Evolutionary conservation across 2,113 vertebrate genomes (phyloP).

Genomic region (Oncorhynchus masou): DNA sequence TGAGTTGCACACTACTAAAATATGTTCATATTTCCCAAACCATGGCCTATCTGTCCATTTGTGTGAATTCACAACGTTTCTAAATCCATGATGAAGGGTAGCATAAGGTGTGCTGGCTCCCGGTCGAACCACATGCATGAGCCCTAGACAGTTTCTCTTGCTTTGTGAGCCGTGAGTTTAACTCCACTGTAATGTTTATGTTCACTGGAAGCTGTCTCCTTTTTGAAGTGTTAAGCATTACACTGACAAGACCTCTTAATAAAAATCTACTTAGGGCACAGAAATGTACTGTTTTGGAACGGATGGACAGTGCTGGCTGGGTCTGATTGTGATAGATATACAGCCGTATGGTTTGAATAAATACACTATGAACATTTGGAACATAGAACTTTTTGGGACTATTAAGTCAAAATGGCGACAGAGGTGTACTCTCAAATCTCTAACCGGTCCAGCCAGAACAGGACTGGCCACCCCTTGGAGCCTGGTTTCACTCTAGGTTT

Average conservation of each 20-base stretch:
- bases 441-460: no score
- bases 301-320: neutral
- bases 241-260: slow-evolving; percentile 14
- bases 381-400: no score
- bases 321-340: neutral
- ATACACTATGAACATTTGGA: neutral
- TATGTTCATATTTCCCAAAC: slow-evolving; percentile 19
- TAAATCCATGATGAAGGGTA: slow-evolving; percentile 26
- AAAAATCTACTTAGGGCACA: slow-evolving; percentile 7
- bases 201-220: slow-evolving; percentile 1
- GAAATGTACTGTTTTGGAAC: neutral
- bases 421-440: no score
- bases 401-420: no score
- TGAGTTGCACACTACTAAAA: slow-evolving; percentile 21
- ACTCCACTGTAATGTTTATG: slow-evolving; percentile 8
- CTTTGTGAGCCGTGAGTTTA: neutral
- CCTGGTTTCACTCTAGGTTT: no score
- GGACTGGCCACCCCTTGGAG: no score
- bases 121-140: slow-evolving; percentile 18
- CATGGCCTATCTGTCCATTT: slow-evolving; percentile 25
- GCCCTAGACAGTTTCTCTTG: slow-evolving; percentile 12
- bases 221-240: slow-evolving; percentile 4
- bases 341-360: neutral
- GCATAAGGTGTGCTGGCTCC: slow-evolving; percentile 24
- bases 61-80: slow-evolving; percentile 7